phyloP scores from a whole-genome alignment of 2,797 vertebrate genomes.

The Hypotaenidia philippensis region DNA sequence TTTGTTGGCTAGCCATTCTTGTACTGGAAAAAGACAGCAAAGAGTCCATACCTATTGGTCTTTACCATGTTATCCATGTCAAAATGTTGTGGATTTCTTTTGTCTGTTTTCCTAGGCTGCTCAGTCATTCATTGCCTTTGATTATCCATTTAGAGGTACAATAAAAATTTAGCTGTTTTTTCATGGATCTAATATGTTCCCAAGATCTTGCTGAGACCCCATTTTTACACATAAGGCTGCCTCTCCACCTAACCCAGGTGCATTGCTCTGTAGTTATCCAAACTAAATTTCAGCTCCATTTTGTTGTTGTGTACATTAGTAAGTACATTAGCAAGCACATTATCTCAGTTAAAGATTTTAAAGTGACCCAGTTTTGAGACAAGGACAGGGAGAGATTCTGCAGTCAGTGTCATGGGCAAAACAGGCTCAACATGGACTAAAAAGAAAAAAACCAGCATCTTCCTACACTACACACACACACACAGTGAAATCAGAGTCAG shows the following conservation, averaged over 20 bases:
- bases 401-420: too few relatives aligned
- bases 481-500: too few relatives aligned
- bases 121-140: background rate
- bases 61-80: background rate
- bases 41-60: background rate
- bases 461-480: too few relatives aligned
- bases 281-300: background rate
- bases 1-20: background rate
- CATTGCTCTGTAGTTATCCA: background rate
- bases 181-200: background rate
- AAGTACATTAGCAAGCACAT: background rate
- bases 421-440: too few relatives aligned
- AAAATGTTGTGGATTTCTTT: background rate
- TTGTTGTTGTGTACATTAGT: background rate
- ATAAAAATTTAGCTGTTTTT: background rate
- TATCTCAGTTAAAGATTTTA: background rate
- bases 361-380: background rate
- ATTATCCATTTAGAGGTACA: background rate
- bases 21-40: background rate
- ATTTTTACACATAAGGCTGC: background rate
- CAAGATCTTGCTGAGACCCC: background rate
- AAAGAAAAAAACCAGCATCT: too few relatives aligned
- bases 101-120: background rate
- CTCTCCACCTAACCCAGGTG: background rate
- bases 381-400: too few relatives aligned